Conservation (phyloP, 2,113 vertebrate species). For the Nansenia antarctica region DNA sequence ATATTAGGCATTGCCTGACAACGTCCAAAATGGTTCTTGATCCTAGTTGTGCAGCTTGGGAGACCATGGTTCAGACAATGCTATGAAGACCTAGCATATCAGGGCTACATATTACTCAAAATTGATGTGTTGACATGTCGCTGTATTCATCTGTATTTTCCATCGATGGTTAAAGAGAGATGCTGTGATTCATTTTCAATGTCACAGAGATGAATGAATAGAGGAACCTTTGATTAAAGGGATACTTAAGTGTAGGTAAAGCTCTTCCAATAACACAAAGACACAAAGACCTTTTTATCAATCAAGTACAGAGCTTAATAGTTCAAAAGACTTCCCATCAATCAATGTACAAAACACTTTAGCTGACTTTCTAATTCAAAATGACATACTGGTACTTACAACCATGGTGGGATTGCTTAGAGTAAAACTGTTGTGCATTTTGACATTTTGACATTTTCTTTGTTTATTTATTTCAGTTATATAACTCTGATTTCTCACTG, state of each 20-base stretch:
- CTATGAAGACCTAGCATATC: no score
- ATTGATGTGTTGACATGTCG: constrained; percentile 29
- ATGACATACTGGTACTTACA: not conserved
- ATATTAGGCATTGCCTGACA: no score
- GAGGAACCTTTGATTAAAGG: constrained; percentile 27
- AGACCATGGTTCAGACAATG: no score
- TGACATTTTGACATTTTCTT: no score
- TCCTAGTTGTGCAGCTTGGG: no score
- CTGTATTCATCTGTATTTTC: constrained; percentile 50
- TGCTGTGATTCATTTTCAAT: constrained; percentile 68
- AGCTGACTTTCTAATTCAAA: not conserved
- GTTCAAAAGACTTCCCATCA: not conserved
- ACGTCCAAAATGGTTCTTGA: no score
- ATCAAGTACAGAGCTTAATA: not conserved
- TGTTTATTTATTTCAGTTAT: not conserved
- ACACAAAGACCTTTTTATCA: not conserved
- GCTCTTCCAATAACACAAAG: constrained; percentile 24
- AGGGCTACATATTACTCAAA: no score
- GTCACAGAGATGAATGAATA: constrained; percentile 49
- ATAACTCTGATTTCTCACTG: not conserved
- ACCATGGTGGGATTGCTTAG: not conserved
- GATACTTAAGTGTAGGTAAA: constrained; percentile 20
- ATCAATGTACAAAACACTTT: not conserved
- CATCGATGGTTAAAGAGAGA: constrained; percentile 46
- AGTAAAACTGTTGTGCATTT: not conserved